Base-by-base conservation (phyloP, 2,113 vertebrate species). In the Orycteropus afer region DNA sequence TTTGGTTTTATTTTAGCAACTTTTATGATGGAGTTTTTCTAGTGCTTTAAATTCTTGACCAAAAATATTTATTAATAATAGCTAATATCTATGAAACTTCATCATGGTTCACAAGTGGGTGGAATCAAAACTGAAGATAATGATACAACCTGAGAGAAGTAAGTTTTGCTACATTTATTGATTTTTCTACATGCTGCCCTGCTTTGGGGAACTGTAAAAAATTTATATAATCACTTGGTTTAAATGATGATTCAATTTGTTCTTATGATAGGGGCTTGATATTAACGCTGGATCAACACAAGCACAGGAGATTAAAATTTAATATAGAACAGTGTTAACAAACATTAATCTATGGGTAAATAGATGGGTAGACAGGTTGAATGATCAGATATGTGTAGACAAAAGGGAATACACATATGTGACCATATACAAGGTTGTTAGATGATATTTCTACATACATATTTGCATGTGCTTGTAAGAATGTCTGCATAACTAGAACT, bases 241-340 rank as follows among this genome's bases (percentile, higher is more conserved):
- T 96, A 25, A 59, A 14, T 49, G 27, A 77, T 86, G 27, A 96
- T 53, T 94, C 80, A 67, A 42, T 90, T 95, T 91, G 51, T 95
- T 81, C 17, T 90, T 51, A 87, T 91, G 40, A 93, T 89, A 91
- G 67, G 32, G 8, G 76, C 47, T 86, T 91, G 7, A 73, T 80
- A 77, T 42, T 83, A 89, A 91, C 51, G 2, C 29, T 83, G 14
- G 63, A 89, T 93, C 37, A 77, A 3, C 1, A 37, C 14, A 90
- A 84, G 47, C 32, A 11, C 55, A 76, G 5, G 23, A 92, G 67
- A 63, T 90, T 86, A 78, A 82, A 95, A 37, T 90, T 89, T 63
- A 65, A 73, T 57, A 3, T 3, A 85, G n/a, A 89, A 88, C n/a
- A n/a, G n/a, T n/a, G n/a, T n/a, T n/a, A n/a, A n/a, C n/a, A n/a